Evolutionary conservation across 1,140 invertebrate species (phyloP).

Genomic region (Megalopta genalis): DNA sequence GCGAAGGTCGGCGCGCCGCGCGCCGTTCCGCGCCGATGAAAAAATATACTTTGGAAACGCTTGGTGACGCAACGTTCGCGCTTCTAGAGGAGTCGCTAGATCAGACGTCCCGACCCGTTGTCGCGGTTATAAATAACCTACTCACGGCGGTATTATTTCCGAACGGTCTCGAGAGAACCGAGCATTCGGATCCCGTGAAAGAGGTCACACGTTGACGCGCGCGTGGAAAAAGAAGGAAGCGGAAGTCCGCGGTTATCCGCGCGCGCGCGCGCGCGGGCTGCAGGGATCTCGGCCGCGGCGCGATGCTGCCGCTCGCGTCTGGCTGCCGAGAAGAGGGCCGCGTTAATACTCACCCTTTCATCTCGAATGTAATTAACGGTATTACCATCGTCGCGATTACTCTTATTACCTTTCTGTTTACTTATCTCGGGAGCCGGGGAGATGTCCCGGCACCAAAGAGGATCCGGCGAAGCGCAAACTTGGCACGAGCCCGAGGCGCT

Average conservation of each 20-base stretch:
- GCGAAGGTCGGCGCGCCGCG: slow-evolving; percentile 24
- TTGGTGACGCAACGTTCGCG: slow-evolving; percentile 41
- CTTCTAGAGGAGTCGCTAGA: slow-evolving; percentile 52
- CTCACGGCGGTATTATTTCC: slow-evolving; percentile 64
- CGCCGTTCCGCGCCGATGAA: slow-evolving; percentile 12
- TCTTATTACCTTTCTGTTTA: not conserved
- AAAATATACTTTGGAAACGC: slow-evolving; percentile 50
- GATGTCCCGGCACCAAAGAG: not conserved
- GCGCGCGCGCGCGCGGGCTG: too few species aligned
- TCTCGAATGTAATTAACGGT: too few species aligned
- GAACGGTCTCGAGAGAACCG: slow-evolving; percentile 56
- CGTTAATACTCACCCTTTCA: too few species aligned
- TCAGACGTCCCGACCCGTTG: slow-evolving; percentile 56
- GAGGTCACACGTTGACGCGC: slow-evolving; percentile 52
- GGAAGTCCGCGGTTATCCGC: slow-evolving; percentile 21
- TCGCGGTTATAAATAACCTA: slow-evolving; percentile 65
- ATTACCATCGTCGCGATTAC: not conserved
- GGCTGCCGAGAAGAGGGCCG: too few species aligned
- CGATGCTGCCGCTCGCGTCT: too few species aligned
- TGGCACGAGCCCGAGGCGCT: not conserved
- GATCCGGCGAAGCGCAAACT: not conserved
- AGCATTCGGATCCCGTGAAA: slow-evolving; percentile 54
- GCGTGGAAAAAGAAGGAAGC: slow-evolving; percentile 53
- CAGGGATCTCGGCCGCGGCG: too few species aligned
- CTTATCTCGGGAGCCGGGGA: not conserved